phyloP scores from a whole-genome alignment of 2,888 invertebrate species.

The Spisula solida region DNA sequence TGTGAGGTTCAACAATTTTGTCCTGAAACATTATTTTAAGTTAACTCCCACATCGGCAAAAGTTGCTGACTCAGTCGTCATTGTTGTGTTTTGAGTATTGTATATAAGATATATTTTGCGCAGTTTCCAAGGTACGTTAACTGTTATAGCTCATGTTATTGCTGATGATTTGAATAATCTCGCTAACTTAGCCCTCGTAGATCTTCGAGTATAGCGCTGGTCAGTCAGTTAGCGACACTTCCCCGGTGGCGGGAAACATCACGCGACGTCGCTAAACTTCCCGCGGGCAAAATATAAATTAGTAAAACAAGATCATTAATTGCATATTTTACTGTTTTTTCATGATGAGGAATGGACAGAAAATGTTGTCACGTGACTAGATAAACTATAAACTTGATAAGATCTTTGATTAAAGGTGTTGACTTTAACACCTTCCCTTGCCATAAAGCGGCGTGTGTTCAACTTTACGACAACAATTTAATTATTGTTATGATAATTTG shows the following conservation, averaged over 20 bases:
- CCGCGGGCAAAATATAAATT: constrained; percentile 43
- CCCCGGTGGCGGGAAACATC: constrained; percentile 42
- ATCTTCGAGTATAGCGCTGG: neutral
- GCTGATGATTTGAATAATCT: neutral
- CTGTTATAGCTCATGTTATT: neutral
- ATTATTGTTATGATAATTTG: constrained; percentile 9
- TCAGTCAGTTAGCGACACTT: constrained; percentile 32
- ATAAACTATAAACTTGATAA: constrained; percentile 5
- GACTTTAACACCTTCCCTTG: constrained; percentile 34
- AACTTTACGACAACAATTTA: constrained; percentile 39
- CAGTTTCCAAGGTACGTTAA: neutral
- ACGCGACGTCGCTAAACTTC: constrained; percentile 22
- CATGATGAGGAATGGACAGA: constrained; percentile 13
- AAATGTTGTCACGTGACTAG: neutral
- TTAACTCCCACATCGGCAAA: no score
- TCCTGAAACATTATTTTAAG: no score
- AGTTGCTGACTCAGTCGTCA: no score
- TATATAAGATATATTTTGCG: neutral
- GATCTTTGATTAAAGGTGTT: constrained; percentile 26
- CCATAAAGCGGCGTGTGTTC: constrained; percentile 26
- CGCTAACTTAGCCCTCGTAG: constrained; percentile 12
- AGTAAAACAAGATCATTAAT: constrained; percentile 52
- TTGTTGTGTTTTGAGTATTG: neutral
- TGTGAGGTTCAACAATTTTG: no score
- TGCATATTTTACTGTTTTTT: constrained; percentile 29